Conservation (phyloP, 2,888 invertebrate genomes). For the Cabera pusaria region DNA sequence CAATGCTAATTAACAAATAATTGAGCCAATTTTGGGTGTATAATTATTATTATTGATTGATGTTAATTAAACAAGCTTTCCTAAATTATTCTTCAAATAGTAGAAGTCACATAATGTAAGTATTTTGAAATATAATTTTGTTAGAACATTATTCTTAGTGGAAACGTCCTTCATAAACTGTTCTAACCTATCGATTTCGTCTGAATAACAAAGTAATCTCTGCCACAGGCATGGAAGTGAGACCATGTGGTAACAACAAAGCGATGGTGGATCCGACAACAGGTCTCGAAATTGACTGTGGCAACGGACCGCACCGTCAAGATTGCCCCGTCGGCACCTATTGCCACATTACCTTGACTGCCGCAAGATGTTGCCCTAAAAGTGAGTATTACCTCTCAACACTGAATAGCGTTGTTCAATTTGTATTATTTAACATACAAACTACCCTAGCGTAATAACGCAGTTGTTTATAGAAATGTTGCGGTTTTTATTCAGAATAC, state of each 20-base stretch:
- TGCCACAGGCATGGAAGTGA: conserved; percentile 89
- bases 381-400: conserved; percentile 74
- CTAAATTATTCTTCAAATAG: too few relatives aligned
- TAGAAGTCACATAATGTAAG: too few relatives aligned
- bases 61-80: too few relatives aligned
- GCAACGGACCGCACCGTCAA: conserved; percentile 89
- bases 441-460: conserved; percentile 28
- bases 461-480: conserved; percentile 31
- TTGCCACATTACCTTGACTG: conserved; percentile 92
- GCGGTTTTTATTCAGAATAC: conserved; percentile 23
- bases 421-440: conserved; percentile 34
- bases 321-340: conserved; percentile 94
- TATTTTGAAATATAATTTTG: too few relatives aligned
- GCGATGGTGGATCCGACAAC: conserved; percentile 88
- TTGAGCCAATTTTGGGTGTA: too few relatives aligned
- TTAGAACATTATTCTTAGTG: too few relatives aligned
- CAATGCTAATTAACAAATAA: too few relatives aligned
- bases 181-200: conserved; percentile 19
- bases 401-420: conserved; percentile 33
- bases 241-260: conserved; percentile 91
- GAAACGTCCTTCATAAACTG: conserved; percentile 15
- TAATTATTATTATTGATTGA: too few relatives aligned
- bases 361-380: conserved; percentile 94
- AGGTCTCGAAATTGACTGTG: conserved; percentile 91
- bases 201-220: conserved; percentile 33